Conservation (phyloP, 2,888 invertebrate species). For the Harpalus rufipes region DNA sequence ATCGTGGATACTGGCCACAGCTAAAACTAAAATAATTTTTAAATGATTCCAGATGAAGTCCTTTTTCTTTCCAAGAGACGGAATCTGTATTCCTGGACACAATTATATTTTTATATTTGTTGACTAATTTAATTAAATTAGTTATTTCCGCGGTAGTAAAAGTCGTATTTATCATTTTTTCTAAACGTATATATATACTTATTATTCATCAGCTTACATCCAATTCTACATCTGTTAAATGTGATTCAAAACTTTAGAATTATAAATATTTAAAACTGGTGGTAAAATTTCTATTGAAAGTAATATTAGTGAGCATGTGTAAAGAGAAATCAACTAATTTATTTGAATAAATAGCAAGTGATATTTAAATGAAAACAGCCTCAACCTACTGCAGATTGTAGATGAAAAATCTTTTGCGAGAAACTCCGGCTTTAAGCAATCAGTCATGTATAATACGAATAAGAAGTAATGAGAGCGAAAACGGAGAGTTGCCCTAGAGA, state of each 20-base stretch:
- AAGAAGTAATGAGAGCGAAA: not conserved
- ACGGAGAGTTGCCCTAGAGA: not conserved
- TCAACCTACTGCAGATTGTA: not conserved
- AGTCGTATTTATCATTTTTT: no score
- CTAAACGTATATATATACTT: no score
- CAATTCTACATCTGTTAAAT: not conserved
- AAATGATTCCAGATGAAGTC: no score
- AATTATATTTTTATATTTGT: no score
- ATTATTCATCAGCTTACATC: not conserved
- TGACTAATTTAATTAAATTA: no score
- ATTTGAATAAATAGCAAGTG: not conserved
- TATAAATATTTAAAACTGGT: not conserved
- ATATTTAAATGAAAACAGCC: not conserved
- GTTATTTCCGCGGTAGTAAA: no score
- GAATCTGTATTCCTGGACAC: no score
- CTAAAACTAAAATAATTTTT: no score
- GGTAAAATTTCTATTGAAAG: not conserved
- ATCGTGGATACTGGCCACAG: no score
- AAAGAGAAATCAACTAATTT: not conserved
- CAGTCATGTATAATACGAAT: not conserved
- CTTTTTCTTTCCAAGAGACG: no score
- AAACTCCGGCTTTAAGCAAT: not conserved
- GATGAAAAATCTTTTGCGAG: not conserved
- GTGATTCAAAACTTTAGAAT: not conserved
- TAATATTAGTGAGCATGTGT: not conserved